Evolutionary conservation across 1,140 invertebrate species (phyloP).

Genomic region (Octopus bimaculoides): DNA sequence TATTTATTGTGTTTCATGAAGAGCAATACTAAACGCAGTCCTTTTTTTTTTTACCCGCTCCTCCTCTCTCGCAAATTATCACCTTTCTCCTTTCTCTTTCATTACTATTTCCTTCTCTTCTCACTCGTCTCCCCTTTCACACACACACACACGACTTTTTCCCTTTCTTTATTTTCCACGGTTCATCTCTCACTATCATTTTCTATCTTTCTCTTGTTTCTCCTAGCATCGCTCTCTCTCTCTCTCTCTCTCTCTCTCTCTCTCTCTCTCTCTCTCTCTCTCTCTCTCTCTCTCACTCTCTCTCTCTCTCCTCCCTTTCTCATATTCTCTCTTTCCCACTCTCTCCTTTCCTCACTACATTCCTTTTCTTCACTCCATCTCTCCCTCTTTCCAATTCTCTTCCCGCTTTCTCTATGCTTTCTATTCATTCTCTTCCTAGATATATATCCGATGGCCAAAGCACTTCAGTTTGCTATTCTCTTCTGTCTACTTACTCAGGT

Average conservation of each 20-base stretch:
- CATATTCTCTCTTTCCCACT: not conserved
- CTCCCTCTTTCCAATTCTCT: not conserved
- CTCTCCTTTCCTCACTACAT: conserved; percentile 8
- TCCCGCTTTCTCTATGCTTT: not conserved
- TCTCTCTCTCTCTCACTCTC: conserved; percentile 16
- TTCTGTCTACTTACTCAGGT: too few species aligned
- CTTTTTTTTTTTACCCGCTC: not conserved
- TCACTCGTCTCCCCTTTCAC: too few species aligned
- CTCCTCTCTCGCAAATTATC: conserved; percentile 15
- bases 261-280: conserved; percentile 12
- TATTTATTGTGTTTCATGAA: too few species aligned
- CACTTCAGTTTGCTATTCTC: too few species aligned
- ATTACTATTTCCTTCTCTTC: not conserved
- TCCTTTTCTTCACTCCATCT: not conserved
- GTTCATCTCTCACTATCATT: not conserved
- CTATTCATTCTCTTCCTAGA: not conserved
- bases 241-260: not conserved
- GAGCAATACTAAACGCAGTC: too few species aligned
- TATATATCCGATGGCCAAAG: too few species aligned
- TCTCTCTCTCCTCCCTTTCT: not conserved
- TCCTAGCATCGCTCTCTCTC: not conserved
- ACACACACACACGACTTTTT: not conserved
- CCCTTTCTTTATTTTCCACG: not conserved
- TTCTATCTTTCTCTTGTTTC: not conserved
- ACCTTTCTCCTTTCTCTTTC: not conserved